These are phyloP conservation scores for Ecdyonurus torrentis DNA, from an alignment of 2,888 invertebrate genomes.

Conservation along the genomic window DNA sequence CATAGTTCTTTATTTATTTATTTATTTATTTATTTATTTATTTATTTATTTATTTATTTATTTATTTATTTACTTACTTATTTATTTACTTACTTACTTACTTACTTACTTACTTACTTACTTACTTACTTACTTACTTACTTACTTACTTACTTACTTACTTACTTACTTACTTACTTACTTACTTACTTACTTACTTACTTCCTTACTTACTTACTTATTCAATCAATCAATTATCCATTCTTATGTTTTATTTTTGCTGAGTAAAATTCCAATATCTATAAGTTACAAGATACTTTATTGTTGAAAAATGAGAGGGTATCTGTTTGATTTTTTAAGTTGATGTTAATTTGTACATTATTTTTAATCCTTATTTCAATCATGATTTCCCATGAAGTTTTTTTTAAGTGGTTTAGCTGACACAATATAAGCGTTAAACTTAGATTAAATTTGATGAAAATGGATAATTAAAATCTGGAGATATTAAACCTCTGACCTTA, in stretches of 20 bases:
- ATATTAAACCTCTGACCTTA: too few species aligned
- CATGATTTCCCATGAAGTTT: too few species aligned
- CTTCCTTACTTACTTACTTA: background rate
- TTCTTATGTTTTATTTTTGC: background rate
- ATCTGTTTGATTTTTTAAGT: too few species aligned
- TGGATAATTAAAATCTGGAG: too few species aligned
- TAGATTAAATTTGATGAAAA: too few species aligned
- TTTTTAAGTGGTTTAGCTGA: too few species aligned
- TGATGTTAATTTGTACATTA: too few species aligned
- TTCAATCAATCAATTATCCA: background rate
- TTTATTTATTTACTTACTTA: background rate
- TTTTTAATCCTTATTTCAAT: too few species aligned
- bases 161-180: background rate
- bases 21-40: background rate
- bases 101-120: background rate
- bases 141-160: background rate
- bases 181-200: background rate
- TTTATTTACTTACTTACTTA: background rate
- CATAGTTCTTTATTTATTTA: background rate
- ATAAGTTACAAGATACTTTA: too few species aligned
- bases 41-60: background rate
- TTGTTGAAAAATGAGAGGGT: too few species aligned
- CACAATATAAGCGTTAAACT: too few species aligned
- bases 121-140: background rate
- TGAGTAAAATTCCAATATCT: too few species aligned